Percentiles rank a stretch among this genome's conserved stretches.
phyloP scores from a whole-genome alignment of 1,140 invertebrate genomes.

The Venturia canescens region DNA sequence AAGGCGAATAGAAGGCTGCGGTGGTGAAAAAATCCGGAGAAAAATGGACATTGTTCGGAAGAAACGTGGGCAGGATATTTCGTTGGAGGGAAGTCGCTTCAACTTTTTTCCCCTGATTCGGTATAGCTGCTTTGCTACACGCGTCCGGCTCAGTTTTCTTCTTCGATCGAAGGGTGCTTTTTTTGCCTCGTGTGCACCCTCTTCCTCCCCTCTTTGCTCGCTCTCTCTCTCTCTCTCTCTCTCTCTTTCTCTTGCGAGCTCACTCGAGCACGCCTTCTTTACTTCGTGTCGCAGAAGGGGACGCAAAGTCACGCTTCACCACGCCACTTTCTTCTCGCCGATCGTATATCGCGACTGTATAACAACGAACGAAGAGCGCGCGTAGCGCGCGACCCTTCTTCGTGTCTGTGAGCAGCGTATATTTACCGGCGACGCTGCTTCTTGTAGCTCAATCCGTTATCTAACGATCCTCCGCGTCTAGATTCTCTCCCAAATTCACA shows the following conservation, averaged over 20 bases:
- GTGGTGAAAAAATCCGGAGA: no score
- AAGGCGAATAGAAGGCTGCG: no score
- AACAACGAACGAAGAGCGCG: conserved; percentile 7
- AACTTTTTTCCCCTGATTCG: conserved; percentile 29
- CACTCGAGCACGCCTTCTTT: conserved; percentile 30
- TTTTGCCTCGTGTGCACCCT: conserved; percentile 43
- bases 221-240: conserved; percentile 23
- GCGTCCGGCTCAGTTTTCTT: conserved; percentile 26
- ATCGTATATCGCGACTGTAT: conserved; percentile 2
- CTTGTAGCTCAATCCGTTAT: background rate
- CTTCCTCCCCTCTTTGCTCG: conserved; percentile 6
- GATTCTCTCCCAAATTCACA: background rate
- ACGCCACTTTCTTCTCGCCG: conserved; percentile 40
- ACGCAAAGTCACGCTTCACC: conserved; percentile 40
- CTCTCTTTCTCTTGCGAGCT: conserved; percentile 37
- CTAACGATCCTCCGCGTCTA: background rate
- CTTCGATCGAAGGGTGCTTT: conserved; percentile 44
- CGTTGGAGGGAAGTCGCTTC: background rate
- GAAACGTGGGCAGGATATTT: no score
- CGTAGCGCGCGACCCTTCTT: background rate
- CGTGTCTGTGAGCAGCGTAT: background rate
- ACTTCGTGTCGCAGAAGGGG: conserved; percentile 26
- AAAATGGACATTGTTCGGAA: no score
- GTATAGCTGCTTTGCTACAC: conserved; percentile 16
- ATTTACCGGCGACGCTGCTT: background rate